phyloP scores from a whole-genome alignment of 2,113 vertebrate species.

The Columba janthina region DNA sequence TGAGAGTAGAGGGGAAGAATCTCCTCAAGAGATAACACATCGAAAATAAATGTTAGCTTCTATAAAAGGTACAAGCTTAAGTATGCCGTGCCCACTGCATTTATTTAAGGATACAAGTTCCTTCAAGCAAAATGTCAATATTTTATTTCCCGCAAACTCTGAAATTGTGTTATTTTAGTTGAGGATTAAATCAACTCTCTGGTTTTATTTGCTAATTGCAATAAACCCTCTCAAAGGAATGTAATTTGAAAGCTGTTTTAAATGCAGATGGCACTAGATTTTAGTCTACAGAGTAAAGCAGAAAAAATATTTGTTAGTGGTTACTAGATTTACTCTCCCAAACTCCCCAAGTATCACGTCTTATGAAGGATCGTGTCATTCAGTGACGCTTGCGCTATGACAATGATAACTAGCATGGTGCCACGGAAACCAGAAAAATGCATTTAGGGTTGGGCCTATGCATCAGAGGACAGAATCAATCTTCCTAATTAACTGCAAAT shows the following conservation, averaged over 20 bases:
- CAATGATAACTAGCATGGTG: slow-evolving; percentile 81
- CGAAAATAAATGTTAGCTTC: slow-evolving; percentile 68
- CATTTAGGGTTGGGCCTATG: slow-evolving; percentile 84
- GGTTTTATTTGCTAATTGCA: slow-evolving; percentile 56
- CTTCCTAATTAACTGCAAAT: slow-evolving; percentile 97
- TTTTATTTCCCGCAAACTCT: slow-evolving; percentile 45
- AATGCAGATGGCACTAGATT: slow-evolving; percentile 45
- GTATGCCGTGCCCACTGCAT: slow-evolving; percentile 35
- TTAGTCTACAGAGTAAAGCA: slow-evolving; percentile 15
- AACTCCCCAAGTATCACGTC: slow-evolving; percentile 43
- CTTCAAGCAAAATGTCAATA: slow-evolving; percentile 66
- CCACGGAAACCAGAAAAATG: slow-evolving; percentile 86
- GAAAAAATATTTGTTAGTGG: slow-evolving; percentile 34
- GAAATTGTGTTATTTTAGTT: slow-evolving; percentile 31
- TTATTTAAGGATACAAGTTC: slow-evolving; percentile 49
- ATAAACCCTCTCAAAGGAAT: slow-evolving; percentile 49
- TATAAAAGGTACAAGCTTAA: slow-evolving; percentile 44
- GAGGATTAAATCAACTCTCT: slow-evolving; percentile 41
- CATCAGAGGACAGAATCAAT: slow-evolving; percentile 92
- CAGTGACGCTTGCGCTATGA: slow-evolving; percentile 63
- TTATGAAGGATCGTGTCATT: slow-evolving; percentile 40
- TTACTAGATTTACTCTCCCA: slow-evolving; percentile 50
- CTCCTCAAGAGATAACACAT: slow-evolving; percentile 63
- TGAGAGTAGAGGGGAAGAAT: slow-evolving; percentile 51
- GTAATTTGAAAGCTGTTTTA: slow-evolving; percentile 47